Evolutionary conservation across 2,888 invertebrate species (phyloP), one percentile per base, ranked within the genome.

Genomic region (Oscheius sp.): DNA sequence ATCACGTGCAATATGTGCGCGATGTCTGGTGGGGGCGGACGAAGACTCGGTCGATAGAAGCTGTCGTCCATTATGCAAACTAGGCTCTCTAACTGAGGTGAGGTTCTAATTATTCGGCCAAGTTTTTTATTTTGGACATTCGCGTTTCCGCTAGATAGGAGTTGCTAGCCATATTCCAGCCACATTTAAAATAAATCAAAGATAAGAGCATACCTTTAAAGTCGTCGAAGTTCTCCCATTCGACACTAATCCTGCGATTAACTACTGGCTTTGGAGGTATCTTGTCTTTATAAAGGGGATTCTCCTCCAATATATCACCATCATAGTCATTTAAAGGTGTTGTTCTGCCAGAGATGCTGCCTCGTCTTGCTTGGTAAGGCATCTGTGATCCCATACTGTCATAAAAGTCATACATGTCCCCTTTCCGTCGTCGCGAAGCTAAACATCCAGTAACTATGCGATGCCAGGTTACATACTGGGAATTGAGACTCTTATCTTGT

Each of bases 211-310:
- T 66, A 78, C 79, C 79, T 77, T 81, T 79, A 74, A 72, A 70
- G 49, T 85, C 85, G 7, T 84, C 86, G 56, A 88, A 88, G 59
- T 82, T 84, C 58, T 87, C 88, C 88, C 88, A 88, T 52, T 88
- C 87, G 18, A 84, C 77, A 52, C 83, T 84, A 2, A 79, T 80
- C 29, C 87, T 69, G 43, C 87, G 74, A 72, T 88, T 85, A 1
- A 87, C 82, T 2, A 88, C 88, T 0, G 88, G 88, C 9, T 80
- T 77, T 0, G 84, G 83, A n/a, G 88, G 88, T 12, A 85, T 77
- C 53, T 82, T 86, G 63, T 78, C 73, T 61, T 78, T 80, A 63
- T 80, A 85, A 21, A 75, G 74, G 5, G 85, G 85, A 77, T 86
- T 84, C 59, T 85, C 81, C 72, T 86, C 86, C 52, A 86, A 49